Conservation (phyloP, 2,797 vertebrate species). For the Neosilurus hyrtlii region DNA sequence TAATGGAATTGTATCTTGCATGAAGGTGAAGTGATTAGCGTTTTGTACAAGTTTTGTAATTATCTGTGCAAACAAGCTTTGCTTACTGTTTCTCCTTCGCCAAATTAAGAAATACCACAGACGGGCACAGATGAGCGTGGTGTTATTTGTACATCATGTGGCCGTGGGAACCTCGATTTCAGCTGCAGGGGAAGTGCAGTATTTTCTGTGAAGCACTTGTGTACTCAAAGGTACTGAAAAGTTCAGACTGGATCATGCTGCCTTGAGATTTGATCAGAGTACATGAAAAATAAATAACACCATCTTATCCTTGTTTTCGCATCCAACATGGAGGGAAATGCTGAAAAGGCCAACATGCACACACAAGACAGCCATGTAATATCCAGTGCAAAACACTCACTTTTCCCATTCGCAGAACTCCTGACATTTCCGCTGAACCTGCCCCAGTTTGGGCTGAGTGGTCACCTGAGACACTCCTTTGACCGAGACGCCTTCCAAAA, state of each 20-base stretch:
- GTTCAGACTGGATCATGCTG: not conserved
- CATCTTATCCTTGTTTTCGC: not conserved
- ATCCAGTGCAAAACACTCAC: slow-evolving; percentile 68
- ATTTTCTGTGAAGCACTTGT: not conserved
- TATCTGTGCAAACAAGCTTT: not conserved
- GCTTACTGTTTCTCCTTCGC: no score
- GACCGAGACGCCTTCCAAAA: slow-evolving; percentile 91
- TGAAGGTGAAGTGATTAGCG: not conserved
- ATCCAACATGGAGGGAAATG: not conserved
- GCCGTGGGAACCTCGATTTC: not conserved
- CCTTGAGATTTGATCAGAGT: not conserved
- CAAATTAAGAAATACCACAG: not conserved
- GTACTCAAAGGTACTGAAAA: not conserved
- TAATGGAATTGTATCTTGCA: not conserved
- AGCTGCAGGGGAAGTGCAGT: not conserved
- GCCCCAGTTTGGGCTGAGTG: slow-evolving; percentile 87
- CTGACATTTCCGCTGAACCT: slow-evolving; percentile 90
- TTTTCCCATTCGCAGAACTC: slow-evolving; percentile 93
- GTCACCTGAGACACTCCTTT: slow-evolving; percentile 90
- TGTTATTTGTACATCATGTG: not conserved
- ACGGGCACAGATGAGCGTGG: not conserved
- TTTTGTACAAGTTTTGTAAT: not conserved
- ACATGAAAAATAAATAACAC: not conserved
- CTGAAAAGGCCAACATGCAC: not conserved
- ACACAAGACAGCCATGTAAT: not conserved